Conservation (phyloP, 2,113 vertebrate species). For the Syngnathus typhle region DNA sequence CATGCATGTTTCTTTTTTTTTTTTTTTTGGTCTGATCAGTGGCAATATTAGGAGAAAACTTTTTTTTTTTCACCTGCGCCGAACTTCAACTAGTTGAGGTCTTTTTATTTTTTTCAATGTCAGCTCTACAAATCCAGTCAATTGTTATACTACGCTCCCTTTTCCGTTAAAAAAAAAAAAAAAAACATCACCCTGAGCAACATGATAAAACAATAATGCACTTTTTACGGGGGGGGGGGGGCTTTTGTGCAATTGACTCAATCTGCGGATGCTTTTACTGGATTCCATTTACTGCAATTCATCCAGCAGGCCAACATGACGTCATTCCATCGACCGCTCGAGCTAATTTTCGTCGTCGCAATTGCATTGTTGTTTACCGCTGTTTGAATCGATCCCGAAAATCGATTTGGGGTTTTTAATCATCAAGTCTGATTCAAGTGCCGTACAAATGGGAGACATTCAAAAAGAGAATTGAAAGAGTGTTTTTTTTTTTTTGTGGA, state of each 20-base stretch:
- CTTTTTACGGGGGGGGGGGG: conserved; percentile 72
- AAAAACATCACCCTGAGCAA: conserved; percentile 95
- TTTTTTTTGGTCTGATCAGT: conserved; percentile 93
- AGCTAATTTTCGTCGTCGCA: conserved; percentile 24
- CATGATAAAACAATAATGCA: conserved; percentile 94
- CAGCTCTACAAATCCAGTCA: conserved; percentile 51
- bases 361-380: conserved; percentile 83
- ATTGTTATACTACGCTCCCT: conserved; percentile 26
- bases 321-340: conserved; percentile 33
- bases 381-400: conserved; percentile 63
- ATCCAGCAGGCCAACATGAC: conserved; percentile 40
- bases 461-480: conserved; percentile 62
- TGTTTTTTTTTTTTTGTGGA: conserved; percentile 49
- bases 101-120: conserved; percentile 29
- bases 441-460: conserved; percentile 56
- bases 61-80: conserved; percentile 20
- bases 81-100: conserved; percentile 61
- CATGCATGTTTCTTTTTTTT: conserved; percentile 5
- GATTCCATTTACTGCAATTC: conserved; percentile 31
- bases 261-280: conserved; percentile 44
- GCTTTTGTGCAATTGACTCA: conserved; percentile 82
- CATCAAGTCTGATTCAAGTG: conserved; percentile 36
- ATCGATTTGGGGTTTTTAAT: conserved; percentile 67
- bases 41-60: conserved; percentile 70
- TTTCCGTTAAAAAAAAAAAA: conserved; percentile 55